phyloP scores from a whole-genome alignment of 2,888 invertebrate species.

The Orthosia gracilis region DNA sequence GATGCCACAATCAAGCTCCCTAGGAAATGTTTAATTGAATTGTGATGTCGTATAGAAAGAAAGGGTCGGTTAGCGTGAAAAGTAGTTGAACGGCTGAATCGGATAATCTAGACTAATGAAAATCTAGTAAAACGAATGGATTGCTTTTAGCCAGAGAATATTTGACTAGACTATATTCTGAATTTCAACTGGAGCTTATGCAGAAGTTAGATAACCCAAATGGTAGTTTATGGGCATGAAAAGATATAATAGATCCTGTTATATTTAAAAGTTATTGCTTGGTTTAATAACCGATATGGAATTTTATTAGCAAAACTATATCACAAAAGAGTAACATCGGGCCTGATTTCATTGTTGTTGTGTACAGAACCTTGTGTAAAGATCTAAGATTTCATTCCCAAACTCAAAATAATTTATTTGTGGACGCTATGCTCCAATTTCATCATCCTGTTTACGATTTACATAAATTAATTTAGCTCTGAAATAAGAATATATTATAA shows the following conservation, averaged over 20 bases:
- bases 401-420: constrained; percentile 34
- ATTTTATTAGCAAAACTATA: background rate
- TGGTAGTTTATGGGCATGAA: background rate
- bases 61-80: constrained; percentile 76
- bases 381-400: constrained; percentile 29
- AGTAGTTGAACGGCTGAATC: constrained; percentile 61
- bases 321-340: background rate
- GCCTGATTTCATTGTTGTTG: constrained; percentile 6
- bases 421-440: constrained; percentile 27
- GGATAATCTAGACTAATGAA: constrained; percentile 55
- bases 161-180: constrained; percentile 12
- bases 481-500: constrained; percentile 6
- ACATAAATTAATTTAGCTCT: constrained; percentile 10
- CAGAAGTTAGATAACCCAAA: constrained; percentile 2
- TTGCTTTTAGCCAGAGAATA: constrained; percentile 47
- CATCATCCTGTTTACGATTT: constrained; percentile 39
- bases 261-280: background rate
- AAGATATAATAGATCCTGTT: background rate
- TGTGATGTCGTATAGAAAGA: constrained; percentile 78
- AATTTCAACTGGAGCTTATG: background rate
- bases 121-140: constrained; percentile 59
- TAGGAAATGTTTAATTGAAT: constrained; percentile 81
- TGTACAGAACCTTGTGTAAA: constrained; percentile 5
- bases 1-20: constrained; percentile 77
- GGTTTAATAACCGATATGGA: background rate